These are phyloP conservation scores for Monarcha castaneiventris DNA, from an alignment of 2,113 vertebrate species.

Conservation along the genomic window DNA sequence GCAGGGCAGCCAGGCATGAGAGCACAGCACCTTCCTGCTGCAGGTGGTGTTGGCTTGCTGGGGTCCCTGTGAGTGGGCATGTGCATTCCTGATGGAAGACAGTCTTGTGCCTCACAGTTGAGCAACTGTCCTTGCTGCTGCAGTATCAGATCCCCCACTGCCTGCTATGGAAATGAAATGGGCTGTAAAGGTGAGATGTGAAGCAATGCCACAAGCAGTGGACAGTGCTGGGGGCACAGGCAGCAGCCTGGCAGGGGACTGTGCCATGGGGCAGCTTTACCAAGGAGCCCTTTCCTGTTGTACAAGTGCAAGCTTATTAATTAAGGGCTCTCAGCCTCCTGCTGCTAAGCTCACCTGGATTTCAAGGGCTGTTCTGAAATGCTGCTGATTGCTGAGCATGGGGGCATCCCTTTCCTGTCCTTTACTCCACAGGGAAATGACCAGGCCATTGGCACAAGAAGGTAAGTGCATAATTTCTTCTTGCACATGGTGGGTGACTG, in stretches of 20 bases:
- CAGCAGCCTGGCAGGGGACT: not conserved
- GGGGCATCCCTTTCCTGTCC: not conserved
- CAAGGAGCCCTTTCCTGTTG: not conserved
- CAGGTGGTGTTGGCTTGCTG: rapidly evolving
- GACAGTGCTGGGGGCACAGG: not conserved
- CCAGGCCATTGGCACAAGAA: rapidly evolving
- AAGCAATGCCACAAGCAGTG: not conserved
- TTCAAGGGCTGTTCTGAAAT: not conserved
- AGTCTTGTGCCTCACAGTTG: not conserved
- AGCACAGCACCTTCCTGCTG: rapidly evolving
- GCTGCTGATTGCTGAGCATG: not conserved
- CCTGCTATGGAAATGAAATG: rapidly evolving
- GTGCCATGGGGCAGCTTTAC: not conserved
- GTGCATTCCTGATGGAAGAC: rapidly evolving
- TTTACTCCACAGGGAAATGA: rapidly evolving
- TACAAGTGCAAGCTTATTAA: not conserved
- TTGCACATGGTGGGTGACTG: not conserved
- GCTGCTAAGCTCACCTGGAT: not conserved
- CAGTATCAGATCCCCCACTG: not conserved
- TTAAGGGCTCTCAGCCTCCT: not conserved
- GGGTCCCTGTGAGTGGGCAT: not conserved
- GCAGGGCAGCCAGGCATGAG: not conserved
- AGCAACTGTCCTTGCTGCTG: not conserved
- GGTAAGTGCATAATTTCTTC: not conserved
- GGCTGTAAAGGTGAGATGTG: not conserved